Evolutionary conservation across 30 jellyfish, hydroid and myxozoan genomes (phyloP), one percentile per base, ranked within the genome.

Genomic region (Hydra vulgaris): DNA sequence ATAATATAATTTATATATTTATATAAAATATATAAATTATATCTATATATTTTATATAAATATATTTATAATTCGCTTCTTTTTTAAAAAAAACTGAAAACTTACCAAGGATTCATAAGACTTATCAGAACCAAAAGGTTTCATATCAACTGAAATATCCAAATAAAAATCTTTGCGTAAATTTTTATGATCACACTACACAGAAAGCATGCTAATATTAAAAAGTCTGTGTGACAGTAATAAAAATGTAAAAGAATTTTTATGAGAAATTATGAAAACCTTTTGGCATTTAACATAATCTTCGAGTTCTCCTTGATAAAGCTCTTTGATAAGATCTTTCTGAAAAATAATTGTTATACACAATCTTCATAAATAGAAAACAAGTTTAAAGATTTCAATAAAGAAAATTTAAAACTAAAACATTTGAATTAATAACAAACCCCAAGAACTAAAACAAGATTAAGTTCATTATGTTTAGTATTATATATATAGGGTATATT

Each of bases 261-360:
- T n/a, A n/a, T n/a, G n/a, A n/a, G n/a, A n/a, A n/a, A n/a, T n/a
- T n/a, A n/a, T n/a, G n/a, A 40, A 5, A 40, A 90, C 97, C 77
- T 90, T 82, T 74, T 85, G 76, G 52, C 97, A 90, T 71, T 82
- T 90, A 21, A 90, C 97, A 76, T 90, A 90, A 70, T 90, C 97
- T 72, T 90, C 86, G 94, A 90, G 79, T 80, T 90, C 91, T 61
- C 97, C 97, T 81, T 90, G 97, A 76, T 90, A 90, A n/a, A 90
- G 85, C 53, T 90, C 95, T 72, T 90, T 90, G 70, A 90, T 90
- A 18, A 90, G 73, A 68, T 90, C 81, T 7, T 86, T 95, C 97
- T 90, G 78, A 27, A 53, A 78, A 15, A n/a, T 27, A 1, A 83
- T 25, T 7, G 19, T 18, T 8, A 56, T 19, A 16, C 16, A n/a